Percentiles rank a stretch among this genome's conserved stretches.
phyloP scores from a whole-genome alignment of 1,140 invertebrate species.

The Hyles euphorbiae region DNA sequence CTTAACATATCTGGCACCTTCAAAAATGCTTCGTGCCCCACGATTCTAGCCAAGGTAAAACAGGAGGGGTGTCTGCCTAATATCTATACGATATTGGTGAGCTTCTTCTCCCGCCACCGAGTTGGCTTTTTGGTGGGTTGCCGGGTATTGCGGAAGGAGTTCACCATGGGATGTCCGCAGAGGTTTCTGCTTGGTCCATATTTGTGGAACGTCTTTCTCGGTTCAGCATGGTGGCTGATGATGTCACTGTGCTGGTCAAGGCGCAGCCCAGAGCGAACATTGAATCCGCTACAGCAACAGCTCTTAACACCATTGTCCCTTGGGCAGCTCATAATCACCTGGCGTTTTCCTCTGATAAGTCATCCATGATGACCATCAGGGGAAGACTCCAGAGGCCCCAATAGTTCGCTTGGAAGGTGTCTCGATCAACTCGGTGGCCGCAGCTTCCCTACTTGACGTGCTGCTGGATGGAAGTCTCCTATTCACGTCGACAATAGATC shows the following conservation, averaged over 20 bases:
- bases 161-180: constrained; percentile 62
- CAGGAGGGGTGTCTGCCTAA: no score
- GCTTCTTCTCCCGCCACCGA: no score
- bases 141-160: no score
- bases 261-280: constrained; percentile 30
- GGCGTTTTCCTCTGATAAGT: neutral
- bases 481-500: constrained; percentile 10
- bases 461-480: constrained; percentile 5
- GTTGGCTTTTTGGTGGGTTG: no score
- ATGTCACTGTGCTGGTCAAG: constrained; percentile 38
- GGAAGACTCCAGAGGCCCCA: constrained; percentile 1
- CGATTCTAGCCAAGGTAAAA: no score
- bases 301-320: no score
- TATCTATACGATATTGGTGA: no score
- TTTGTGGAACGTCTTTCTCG: constrained; percentile 63
- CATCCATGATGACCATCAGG: neutral
- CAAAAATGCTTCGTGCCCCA: no score
- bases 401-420: neutral
- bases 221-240: constrained; percentile 42
- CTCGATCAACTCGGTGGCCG: neutral
- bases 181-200: constrained; percentile 60
- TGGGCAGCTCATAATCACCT: constrained; percentile 2
- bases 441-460: constrained; percentile 9
- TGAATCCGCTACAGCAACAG: constrained; percentile 11
- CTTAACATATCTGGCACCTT: constrained; percentile 68